phyloP scores from a whole-genome alignment of 2,113 vertebrate species.

The Australoheros scitulus region DNA sequence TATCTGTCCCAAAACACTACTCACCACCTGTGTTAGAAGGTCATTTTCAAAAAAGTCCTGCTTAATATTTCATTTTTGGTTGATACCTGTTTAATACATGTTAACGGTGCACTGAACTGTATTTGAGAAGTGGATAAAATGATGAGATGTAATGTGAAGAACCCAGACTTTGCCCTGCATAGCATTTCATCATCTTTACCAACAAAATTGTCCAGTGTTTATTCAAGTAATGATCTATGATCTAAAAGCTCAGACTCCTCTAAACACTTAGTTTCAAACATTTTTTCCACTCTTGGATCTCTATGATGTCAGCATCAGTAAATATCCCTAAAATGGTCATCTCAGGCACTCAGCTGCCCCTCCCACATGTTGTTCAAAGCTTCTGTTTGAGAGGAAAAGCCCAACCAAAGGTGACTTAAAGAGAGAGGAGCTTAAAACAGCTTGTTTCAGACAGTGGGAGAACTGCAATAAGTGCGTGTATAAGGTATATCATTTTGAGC shows the following conservation, averaged over 20 bases:
- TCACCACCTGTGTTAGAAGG: conserved; percentile 24
- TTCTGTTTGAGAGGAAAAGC: background rate
- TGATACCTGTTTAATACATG: background rate
- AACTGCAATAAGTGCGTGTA: background rate
- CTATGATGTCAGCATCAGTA: background rate
- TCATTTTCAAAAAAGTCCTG: conserved; percentile 35
- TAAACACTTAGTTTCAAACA: background rate
- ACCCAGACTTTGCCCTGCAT: background rate
- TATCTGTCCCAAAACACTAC: conserved; percentile 28
- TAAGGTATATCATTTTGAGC: background rate
- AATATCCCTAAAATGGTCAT: background rate
- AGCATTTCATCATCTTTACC: background rate
- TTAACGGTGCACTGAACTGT: background rate
- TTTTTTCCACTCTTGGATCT: background rate
- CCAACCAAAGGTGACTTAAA: background rate
- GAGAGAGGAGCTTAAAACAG: background rate
- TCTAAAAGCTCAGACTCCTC: background rate
- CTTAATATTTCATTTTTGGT: background rate
- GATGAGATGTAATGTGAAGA: background rate
- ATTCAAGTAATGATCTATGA: background rate
- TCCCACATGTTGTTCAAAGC: background rate
- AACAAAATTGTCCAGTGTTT: background rate
- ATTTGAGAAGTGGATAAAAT: background rate
- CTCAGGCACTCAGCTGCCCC: background rate
- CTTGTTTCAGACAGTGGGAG: background rate